Percentiles rank a stretch among this genome's conserved stretches.
Conservation (phyloP, 2,888 invertebrate species). For the Acleris holmiana region DNA sequence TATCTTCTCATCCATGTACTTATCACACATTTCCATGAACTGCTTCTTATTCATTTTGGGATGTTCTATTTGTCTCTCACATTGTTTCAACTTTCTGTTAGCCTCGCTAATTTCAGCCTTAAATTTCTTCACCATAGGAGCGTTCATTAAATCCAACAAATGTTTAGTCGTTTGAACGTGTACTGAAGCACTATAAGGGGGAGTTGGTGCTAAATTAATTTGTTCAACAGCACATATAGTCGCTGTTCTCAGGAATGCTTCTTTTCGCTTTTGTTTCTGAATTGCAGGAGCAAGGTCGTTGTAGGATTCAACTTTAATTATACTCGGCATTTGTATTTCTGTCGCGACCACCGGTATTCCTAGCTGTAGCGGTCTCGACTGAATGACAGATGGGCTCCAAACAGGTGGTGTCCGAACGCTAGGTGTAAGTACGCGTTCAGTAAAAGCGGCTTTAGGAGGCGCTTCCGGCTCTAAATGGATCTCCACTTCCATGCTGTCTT, state of each 20-base stretch:
- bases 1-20: constrained; percentile 15
- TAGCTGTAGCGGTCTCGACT: no score
- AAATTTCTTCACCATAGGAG: constrained; percentile 1
- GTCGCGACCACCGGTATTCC: no score
- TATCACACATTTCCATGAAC: constrained; percentile 14
- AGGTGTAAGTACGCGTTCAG: not conserved
- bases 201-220: not conserved
- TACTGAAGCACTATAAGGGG: not conserved
- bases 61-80: not conserved
- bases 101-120: not conserved
- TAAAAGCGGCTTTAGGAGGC: not conserved
- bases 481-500: not conserved
- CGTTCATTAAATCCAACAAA: not conserved
- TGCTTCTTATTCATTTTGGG: not conserved
- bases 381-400: no score
- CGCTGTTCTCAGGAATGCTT: not conserved
- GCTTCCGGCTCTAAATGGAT: not conserved
- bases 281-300: not conserved
- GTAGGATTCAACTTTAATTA: no score
- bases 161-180: constrained; percentile 1
- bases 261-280: not conserved
- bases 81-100: not conserved
- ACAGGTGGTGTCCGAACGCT: no score
- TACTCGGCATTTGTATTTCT: no score
- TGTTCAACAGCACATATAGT: not conserved